Evolutionary conservation across 2,797 vertebrate species (phyloP), one percentile per base, ranked within the genome.

Genomic region (Jordanella pulchra): DNA sequence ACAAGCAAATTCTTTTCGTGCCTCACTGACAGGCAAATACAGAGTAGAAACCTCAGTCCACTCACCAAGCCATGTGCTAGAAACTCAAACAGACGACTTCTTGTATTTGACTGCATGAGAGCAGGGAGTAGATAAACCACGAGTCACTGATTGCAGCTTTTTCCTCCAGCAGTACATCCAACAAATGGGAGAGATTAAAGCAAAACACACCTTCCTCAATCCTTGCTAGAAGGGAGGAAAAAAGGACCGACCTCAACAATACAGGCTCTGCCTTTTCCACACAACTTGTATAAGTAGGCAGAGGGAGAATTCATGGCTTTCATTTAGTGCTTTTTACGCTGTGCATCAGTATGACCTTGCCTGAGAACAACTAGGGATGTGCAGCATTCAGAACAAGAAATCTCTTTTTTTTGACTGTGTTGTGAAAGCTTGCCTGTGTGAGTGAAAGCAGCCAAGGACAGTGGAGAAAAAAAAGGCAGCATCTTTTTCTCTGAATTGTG

Each of bases 61-160:
- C 94, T 94, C 91, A 95, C 93, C 93, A 93, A 81, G 67, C 93
- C 93, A 63, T 93, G 90, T 21, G 90, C 91, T 78, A 95, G 88
- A 78, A 95, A 93, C 54, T 94, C 93, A 91, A 94, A 95, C 54
- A 95, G 91, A 53, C 90, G 90, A 72, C 94, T 94, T 77, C 84
- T 79, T 21, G 91, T 93, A 60, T 93, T 89, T 65, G 87, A 90
- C 75, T 91, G 90, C 93, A 94, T 95, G 69, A 70, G 66, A 65
- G 68, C 78, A 63, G 73, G 66, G 23, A 28, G 60, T 39, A 35
- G 56, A 72, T 35, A 73, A 78, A 81, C 50, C 68, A 78, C 32
- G 84, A 81, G 68, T 77, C 67, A 28, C 79, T 61, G 72, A 82
- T 48, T 56, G 72, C 79, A 71, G 74, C 61, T 51, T 78, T 39